These are phyloP conservation scores for Chrysopilus asiliformis DNA, from an alignment of 2,888 invertebrate genomes.

Conservation along the genomic window DNA sequence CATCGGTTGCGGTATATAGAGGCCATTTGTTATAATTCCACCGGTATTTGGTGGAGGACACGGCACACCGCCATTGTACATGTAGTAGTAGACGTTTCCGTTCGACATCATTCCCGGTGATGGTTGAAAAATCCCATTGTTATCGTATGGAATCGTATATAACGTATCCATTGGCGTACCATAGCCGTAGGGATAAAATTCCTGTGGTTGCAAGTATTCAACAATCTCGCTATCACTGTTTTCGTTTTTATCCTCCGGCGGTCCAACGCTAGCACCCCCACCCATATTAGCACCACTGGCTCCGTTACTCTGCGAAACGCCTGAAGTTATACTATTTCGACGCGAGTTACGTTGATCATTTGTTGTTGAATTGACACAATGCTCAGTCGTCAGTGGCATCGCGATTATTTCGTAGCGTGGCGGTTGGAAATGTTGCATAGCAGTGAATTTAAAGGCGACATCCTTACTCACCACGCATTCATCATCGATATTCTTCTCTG, in stretches of 20 bases:
- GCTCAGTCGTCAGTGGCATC: conserved; percentile 22
- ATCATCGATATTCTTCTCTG: too few relatives aligned
- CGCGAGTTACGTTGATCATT: conserved; percentile 11
- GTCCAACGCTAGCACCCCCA: background rate
- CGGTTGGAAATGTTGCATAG: conserved; percentile 22
- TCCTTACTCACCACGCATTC: too few relatives aligned
- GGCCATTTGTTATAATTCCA: conserved; percentile 2
- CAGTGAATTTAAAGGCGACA: too few relatives aligned
- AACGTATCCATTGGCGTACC: conserved; percentile 9
- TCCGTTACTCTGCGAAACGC: conserved; percentile 3
- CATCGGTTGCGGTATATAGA: conserved; percentile 3
- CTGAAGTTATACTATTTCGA: conserved; percentile 11
- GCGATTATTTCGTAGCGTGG: conserved; percentile 21
- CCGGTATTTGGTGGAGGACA: background rate
- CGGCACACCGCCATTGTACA: conserved; percentile 9
- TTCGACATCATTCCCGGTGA: too few relatives aligned
- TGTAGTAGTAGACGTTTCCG: conserved; percentile 11
- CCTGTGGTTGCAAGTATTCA: conserved; percentile 1
- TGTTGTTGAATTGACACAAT: conserved; percentile 9
- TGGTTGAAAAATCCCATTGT: conserved; percentile 7
- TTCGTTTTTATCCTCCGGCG: conserved; percentile 5
- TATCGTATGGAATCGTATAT: conserved; percentile 8
- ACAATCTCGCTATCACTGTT: too few relatives aligned
- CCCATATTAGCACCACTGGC: conserved; percentile 5
- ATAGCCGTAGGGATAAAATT: conserved; percentile 1